Base-by-base conservation (phyloP, 2,113 vertebrate genomes). In the Burhinus oedicnemus region DNA sequence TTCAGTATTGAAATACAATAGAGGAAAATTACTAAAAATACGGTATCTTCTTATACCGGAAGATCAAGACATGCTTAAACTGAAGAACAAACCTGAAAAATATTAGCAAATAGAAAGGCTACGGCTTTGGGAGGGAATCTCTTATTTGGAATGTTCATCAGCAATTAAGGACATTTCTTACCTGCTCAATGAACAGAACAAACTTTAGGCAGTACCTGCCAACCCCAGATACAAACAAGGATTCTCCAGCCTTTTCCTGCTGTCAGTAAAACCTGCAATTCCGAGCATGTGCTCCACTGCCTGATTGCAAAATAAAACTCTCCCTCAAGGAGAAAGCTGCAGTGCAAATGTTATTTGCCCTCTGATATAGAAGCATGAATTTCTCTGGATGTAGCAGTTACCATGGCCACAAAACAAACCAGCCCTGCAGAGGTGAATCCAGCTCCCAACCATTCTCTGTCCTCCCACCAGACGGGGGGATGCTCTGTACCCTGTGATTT, bases 391-490 rank as follows among this genome's bases (percentile, higher is more conserved):
- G 40, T 3, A n/a, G 69, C 65, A 26, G 65, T 26, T 30, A 13
- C 58, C 60, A 18, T 2, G 26, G 66, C 54, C 72, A n/a, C 65
- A 44, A 58, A 45, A 19, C 57, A 36, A 47, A 23, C 15, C 38
- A 23, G 44, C 49, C 36, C 3, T 1, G 54, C 47, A 12, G 47
- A 20, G 61, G 52, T 0, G 3, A 54, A 23, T 6, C 57, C 9
- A 5, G n/a, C 38, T 34, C 16, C 55, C 29, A 11, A 4, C 20
- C 29, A 8, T 3, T 12, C 7, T 42, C 57, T 3, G 9, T 5
- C 45, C 65, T 26, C 34, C 12, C 2, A 2, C 32, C 0, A 5
- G 70, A 7, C 3, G 1, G 30, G 26, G 17, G 23, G 34, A 52
- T 4, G 10, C 77, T 5, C 11, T 1, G 23, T 51, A 69, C 47